Percentiles rank a stretch among this genome's conserved stretches.
Conservation (phyloP, 2,888 invertebrate species). For the Galeruca laticollis region DNA sequence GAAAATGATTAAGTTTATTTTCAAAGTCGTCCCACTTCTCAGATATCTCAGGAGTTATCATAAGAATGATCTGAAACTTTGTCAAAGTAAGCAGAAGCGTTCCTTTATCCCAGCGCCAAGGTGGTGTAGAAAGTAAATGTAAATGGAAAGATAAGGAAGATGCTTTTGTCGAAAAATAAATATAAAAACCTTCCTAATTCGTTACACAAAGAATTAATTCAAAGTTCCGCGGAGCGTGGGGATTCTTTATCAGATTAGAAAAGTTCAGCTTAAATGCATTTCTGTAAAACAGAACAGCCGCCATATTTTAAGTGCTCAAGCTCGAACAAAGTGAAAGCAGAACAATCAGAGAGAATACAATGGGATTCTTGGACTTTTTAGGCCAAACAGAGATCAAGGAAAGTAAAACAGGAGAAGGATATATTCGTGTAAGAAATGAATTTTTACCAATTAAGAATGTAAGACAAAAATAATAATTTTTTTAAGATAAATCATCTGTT, state of each 20-base stretch:
- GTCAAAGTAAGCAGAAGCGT: conserved; percentile 10
- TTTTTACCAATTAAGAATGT: too few species aligned
- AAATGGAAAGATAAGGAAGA: conserved; percentile 40
- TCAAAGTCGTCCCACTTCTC: conserved; percentile 2
- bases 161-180: conserved; percentile 43
- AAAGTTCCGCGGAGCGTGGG: conserved; percentile 40
- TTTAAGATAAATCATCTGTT: too few species aligned
- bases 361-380: too few species aligned
- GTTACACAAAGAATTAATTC: conserved; percentile 51
- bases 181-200: conserved; percentile 49
- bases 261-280: conserved; percentile 48
- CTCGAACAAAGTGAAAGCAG: conserved; percentile 24
- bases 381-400: too few species aligned
- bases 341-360: conserved; percentile 26
- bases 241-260: conserved; percentile 50
- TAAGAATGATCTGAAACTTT: background rate
- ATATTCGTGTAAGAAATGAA: too few species aligned
- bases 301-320: conserved; percentile 45
- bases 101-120: conserved; percentile 18
- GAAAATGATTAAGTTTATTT: background rate
- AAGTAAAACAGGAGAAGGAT: too few species aligned
- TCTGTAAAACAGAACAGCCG: conserved; percentile 46
- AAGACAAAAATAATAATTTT: too few species aligned
- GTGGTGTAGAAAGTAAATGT: conserved; percentile 17
- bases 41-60: background rate